Percentiles rank a stretch among this genome's conserved stretches.
Evolutionary conservation across 2,113 vertebrate species (phyloP).

Genomic region (Bos javanicus): DNA sequence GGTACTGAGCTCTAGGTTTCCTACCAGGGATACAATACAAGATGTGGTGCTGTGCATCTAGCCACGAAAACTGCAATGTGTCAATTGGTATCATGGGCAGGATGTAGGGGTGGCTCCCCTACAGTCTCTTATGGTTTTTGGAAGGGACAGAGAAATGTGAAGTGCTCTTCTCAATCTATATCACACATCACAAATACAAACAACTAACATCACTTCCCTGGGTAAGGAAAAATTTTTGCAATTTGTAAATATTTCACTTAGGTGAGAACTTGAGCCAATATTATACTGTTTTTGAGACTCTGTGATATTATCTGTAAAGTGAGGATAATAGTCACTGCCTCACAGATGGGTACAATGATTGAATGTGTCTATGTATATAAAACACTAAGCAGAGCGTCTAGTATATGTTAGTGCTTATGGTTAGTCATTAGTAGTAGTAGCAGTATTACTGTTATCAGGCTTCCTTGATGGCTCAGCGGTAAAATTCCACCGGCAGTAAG

Average conservation of each 20-base stretch:
- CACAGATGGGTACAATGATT: background rate
- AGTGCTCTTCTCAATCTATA: background rate
- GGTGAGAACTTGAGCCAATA: background rate
- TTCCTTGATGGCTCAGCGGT: background rate
- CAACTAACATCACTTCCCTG: background rate
- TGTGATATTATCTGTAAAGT: background rate
- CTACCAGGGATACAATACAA: background rate
- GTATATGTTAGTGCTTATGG: background rate
- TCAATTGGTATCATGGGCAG: accelerated
- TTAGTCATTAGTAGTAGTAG: background rate
- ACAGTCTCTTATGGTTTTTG: background rate
- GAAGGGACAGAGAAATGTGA: background rate
- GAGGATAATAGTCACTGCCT: accelerated
- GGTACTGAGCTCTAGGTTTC: background rate
- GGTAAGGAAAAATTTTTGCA: background rate
- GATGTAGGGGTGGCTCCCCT: background rate
- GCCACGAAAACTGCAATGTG: accelerated
- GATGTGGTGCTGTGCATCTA: background rate
- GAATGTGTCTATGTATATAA: background rate
- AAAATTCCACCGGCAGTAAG: background rate
- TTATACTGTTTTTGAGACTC: background rate
- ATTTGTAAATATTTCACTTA: background rate
- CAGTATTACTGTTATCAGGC: background rate
- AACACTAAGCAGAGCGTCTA: background rate
- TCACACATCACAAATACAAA: background rate